Conservation (phyloP, 2,113 vertebrate genomes). For the Callochromis pleurospilus region DNA sequence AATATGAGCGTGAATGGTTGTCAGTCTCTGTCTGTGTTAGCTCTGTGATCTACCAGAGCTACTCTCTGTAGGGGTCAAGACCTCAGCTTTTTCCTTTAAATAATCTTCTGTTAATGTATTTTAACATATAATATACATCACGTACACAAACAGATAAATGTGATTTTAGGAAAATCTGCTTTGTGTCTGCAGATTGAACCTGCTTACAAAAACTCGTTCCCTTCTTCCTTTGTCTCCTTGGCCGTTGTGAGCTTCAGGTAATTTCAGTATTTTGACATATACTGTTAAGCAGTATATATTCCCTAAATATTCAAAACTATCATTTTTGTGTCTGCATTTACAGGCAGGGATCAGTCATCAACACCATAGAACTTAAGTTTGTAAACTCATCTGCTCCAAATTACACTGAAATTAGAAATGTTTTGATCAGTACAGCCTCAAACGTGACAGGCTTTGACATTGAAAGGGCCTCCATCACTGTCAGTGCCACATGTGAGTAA, state of each 20-base stretch:
- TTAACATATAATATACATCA: background rate
- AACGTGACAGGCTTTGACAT: background rate
- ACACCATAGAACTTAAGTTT: rapidly evolving
- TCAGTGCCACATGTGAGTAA: background rate
- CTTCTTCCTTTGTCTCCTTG: background rate
- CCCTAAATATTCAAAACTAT: background rate
- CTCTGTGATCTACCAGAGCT: background rate
- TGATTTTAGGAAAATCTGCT: background rate
- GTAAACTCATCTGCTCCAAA: rapidly evolving
- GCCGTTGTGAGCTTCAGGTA: background rate
- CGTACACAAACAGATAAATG: background rate
- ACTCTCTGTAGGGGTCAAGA: background rate
- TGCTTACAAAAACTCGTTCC: background rate
- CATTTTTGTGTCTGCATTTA: background rate
- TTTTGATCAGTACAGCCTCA: rapidly evolving
- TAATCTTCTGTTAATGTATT: background rate
- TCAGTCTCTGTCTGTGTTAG: background rate
- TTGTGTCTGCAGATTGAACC: background rate
- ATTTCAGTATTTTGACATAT: background rate
- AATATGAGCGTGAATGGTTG: background rate
- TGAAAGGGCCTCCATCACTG: background rate
- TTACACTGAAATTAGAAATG: rapidly evolving
- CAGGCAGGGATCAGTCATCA: background rate
- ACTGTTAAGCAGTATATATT: too few relatives aligned
- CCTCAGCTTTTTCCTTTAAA: background rate